These are phyloP conservation scores for Gambelia wislizenii DNA, from an alignment of 2,797 vertebrate genomes.

Conservation along the genomic window DNA sequence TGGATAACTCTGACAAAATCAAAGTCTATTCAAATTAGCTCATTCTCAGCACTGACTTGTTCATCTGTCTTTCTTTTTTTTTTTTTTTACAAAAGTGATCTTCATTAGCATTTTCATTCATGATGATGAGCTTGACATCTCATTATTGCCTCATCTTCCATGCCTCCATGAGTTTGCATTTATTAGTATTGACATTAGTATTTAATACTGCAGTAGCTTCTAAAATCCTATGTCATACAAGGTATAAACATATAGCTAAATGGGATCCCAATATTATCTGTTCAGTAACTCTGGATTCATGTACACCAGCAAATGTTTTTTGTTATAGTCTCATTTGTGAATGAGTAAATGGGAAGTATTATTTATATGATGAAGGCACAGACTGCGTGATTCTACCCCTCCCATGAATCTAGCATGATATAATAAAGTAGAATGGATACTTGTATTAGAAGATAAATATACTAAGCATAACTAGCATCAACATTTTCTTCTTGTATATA, in stretches of 20 bases:
- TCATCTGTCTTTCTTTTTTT: neutral
- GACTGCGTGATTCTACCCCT: neutral
- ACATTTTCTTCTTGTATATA: neutral
- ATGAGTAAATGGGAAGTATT: neutral
- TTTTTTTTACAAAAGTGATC: neutral
- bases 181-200: conserved; percentile 14
- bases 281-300: neutral
- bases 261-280: neutral
- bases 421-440: neutral
- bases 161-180: conserved; percentile 1
- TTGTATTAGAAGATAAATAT: neutral
- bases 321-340: neutral
- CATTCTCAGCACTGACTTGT: conserved; percentile 13
- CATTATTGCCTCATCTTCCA: conserved; percentile 7
- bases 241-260: neutral
- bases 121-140: neutral
- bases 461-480: neutral
- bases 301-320: conserved; percentile 14
- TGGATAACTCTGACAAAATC: conserved; percentile 22
- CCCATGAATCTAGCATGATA: neutral
- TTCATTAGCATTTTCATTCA: conserved; percentile 33
- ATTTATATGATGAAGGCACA: neutral
- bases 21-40: conserved; percentile 12
- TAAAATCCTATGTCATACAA: neutral
- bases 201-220: neutral